Evolutionary conservation across 2,113 vertebrate species (phyloP), one percentile per base, ranked within the genome.

Genomic region (Macrotis lagotis): DNA sequence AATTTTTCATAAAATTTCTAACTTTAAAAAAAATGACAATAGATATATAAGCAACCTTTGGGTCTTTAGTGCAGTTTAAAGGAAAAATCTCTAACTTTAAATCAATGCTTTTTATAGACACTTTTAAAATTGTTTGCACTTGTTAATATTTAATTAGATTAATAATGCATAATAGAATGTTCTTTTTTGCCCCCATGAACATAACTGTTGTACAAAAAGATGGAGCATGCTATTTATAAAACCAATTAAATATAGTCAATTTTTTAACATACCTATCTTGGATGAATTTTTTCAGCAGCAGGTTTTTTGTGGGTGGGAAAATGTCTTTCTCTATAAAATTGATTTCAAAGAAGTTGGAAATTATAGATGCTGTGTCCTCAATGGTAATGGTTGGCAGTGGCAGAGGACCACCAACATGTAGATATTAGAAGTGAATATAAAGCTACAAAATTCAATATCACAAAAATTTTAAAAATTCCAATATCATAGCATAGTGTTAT

Each of bases 281-380:
- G 53, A 88, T 91, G 50, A 49, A 89, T 96, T 97, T 97, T 94
- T 96, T 59, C 92, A 97, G 48, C 95, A 94, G 94, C 49, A 92
- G 48, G n/a, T 96, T 97, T 97, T 96, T 93, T 97, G 92, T 96
- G 50, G 89, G n/a, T 96, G 50, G 92, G 96, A 50, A 49, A 3
- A 92, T 96, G 96, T 91, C 90, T 49, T 96, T 95, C 51, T 95
- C 48, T 95, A 94, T 96, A 94, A 93, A 97, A 95, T 16, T 92
- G 90, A 96, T 97, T 95, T 97, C 98, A 94, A 97, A 97, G 91
- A 92, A 98, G 97, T 96, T 92, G 94, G 90, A 96, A 94, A 97
- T 96, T 83, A 93, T 95, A 95, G 94, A 1, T 8, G 89, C 31
- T 95, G 89, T 91, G 55, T 31, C 1, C 91, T 97, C 66, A 0